These are phyloP conservation scores for Virgularia gustaviana DNA, from an alignment of 92 coral and sea anemone species.

Conservation along the genomic window DNA sequence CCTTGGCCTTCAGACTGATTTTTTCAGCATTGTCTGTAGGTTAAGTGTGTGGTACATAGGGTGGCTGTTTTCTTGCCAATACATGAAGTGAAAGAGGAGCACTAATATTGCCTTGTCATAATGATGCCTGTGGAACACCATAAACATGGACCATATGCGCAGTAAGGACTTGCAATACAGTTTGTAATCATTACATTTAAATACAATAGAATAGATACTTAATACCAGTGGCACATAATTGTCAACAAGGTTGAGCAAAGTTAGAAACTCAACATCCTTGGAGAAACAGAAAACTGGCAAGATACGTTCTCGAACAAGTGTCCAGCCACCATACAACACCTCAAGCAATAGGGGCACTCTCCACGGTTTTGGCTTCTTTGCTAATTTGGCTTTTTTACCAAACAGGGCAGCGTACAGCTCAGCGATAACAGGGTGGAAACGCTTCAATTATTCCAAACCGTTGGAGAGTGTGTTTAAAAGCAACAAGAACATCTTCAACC, in stretches of 20 bases:
- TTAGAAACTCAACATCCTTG: conserved; percentile 20
- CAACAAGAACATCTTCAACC: too few relatives aligned
- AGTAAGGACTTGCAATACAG: conserved; percentile 12
- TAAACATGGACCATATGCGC: conserved; percentile 23
- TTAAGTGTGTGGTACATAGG: conserved; percentile 12
- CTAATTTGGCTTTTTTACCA: conserved; percentile 21
- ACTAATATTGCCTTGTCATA: conserved; percentile 22
- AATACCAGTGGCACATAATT: conserved; percentile 18
- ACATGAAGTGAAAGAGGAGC: not conserved
- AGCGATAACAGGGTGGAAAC: conserved; percentile 5
- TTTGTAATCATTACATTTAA: not conserved
- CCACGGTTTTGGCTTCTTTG: conserved; percentile 31
- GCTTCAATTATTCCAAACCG: too few relatives aligned
- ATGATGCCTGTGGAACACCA: conserved; percentile 12
- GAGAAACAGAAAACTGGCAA: conserved; percentile 5
- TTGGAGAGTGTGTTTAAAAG: too few relatives aligned
- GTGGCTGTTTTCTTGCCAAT: conserved; percentile 27
- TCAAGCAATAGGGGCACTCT: conserved; percentile 2
- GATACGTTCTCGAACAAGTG: conserved; percentile 6
- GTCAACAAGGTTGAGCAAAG: conserved; percentile 13
- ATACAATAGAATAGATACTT: not conserved
- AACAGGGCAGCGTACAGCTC: conserved; percentile 7
- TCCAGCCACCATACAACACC: conserved; percentile 22
- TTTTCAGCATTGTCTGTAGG: conserved; percentile 9
- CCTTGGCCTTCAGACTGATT: not conserved